Conservation (phyloP, 2,113 vertebrate species). For the Micronycteris hirsuta region DNA sequence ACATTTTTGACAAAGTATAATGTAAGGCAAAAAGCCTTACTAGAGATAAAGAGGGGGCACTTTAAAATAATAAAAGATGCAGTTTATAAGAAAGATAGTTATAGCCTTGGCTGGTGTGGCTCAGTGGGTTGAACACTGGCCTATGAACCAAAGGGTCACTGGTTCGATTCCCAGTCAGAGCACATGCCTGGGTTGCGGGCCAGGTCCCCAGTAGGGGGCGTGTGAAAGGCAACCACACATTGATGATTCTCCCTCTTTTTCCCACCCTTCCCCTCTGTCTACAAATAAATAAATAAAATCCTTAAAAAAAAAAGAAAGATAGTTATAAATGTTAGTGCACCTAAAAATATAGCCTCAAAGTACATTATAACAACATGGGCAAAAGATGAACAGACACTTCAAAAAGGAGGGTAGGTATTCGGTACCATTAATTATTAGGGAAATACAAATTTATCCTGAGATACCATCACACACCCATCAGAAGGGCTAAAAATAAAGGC, state of each 20-base stretch:
- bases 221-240: too few species aligned
- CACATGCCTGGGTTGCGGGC: too few species aligned
- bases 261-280: too few species aligned
- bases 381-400: neutral
- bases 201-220: too few species aligned
- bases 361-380: neutral
- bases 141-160: too few species aligned
- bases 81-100: neutral
- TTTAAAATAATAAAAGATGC: neutral
- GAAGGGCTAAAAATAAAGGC: neutral
- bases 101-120: too few species aligned
- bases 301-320: too few species aligned
- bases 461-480: neutral
- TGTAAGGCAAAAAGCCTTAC: constrained; percentile 2
- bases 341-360: neutral
- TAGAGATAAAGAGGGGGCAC: neutral
- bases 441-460: neutral
- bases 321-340: constrained; percentile 6
- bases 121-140: too few species aligned
- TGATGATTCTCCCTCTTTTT: too few species aligned
- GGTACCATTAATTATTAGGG: neutral
- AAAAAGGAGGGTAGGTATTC: neutral
- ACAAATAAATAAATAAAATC: too few species aligned
- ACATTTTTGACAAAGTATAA: neutral
- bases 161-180: too few species aligned